Percentiles rank a stretch among this genome's conserved stretches.
Evolutionary conservation across 2,797 vertebrate species (phyloP).

Genomic region (Phrynocephalus forsythii): DNA sequence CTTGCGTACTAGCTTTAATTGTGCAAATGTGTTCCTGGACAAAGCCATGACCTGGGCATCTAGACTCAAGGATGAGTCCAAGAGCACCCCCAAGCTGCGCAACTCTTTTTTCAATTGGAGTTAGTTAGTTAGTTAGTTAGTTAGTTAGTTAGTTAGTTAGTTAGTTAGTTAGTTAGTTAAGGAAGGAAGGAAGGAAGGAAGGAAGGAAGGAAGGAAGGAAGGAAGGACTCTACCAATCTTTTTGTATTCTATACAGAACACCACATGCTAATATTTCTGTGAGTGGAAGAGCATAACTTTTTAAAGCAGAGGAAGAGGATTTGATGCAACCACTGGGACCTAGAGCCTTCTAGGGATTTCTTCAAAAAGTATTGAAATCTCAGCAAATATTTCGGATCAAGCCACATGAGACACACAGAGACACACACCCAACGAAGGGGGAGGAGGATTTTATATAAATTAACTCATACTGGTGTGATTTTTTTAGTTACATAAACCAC

Average conservation of each 20-base stretch:
- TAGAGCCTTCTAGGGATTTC: conserved; percentile 6
- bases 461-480: neutral
- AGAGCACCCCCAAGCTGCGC: too few relatives aligned
- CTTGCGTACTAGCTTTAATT: too few relatives aligned
- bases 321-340: conserved; percentile 3
- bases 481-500: conserved; percentile 1
- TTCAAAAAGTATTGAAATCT: conserved; percentile 17
- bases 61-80: too few relatives aligned
- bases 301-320: conserved; percentile 28
- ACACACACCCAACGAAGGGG: too few relatives aligned
- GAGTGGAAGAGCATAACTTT: conserved; percentile 29
- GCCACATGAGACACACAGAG: neutral
- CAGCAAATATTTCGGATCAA: conserved; percentile 15
- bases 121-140: too few relatives aligned
- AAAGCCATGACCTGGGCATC: too few relatives aligned
- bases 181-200: neutral
- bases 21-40: too few relatives aligned
- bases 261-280: conserved; percentile 37
- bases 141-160: too few relatives aligned
- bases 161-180: too few relatives aligned
- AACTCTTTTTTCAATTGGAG: too few relatives aligned
- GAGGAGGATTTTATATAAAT: conserved; percentile 7
- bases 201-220: neutral
- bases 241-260: conserved; percentile 20
- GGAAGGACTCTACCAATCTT: conserved; percentile 2